Base-by-base conservation (phyloP, 2,113 vertebrate species). In the Cercopithecus mona region DNA sequence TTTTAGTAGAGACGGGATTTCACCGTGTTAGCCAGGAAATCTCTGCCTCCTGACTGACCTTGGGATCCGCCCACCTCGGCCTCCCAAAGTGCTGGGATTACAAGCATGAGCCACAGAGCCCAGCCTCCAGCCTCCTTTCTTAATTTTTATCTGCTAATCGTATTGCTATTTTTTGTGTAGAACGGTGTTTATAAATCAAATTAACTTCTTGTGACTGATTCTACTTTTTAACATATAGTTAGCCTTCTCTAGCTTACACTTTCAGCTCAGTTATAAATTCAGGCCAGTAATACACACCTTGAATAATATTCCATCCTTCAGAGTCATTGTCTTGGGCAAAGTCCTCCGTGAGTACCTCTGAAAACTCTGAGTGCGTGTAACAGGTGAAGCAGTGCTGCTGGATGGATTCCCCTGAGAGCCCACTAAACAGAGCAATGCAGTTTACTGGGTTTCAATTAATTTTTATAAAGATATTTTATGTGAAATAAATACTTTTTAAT, bases 191-290 rank as follows among this genome's bases (percentile, higher is more conserved):
- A 9, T 57, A 22, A 87, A 75, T 76, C 22, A 40, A 83, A 9
- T 25, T 61, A 84, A 25, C 12, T 66, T 40, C 8, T 88, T 86
- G 55, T 11, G 22, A 83, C 22, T 68, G 23, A 9, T 79, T 61
- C 38, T 88, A 35, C 20, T 82, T 10, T 45, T 83, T 81, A 59
- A 20, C 20, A 35, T 12, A 38, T 17, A 72, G 73, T 22, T 92
- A 7, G 2, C 8, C 13, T 52, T 87, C n/a, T 59, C 23, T 57
- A 17, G 12, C 2, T 23, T 52, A 5, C 0, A 10, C 3, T 35
- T 52, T 91, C 55, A 55, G 3, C 25, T 81, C 6, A 61, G 7
- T 25, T 73, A 50, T 9, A 79, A 57, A 64, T 3, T 25, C 25
- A 57, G 59, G 45, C 27, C 50, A 40, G 38, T 57, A 22, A 14